Evolutionary conservation across 2,797 vertebrate species (phyloP).

Genomic region (Alosa sapidissima): DNA sequence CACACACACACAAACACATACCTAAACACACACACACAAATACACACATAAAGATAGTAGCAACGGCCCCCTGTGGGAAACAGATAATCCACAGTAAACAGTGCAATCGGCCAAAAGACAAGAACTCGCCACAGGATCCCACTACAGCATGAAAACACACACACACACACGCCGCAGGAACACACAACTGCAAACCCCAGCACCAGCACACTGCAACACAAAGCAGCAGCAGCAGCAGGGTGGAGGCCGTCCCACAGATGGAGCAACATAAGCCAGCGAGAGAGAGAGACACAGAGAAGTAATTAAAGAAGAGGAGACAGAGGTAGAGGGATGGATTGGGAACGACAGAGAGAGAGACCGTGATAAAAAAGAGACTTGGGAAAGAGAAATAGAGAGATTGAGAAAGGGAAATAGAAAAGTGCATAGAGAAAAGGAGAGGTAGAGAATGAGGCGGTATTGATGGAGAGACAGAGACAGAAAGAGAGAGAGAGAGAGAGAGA

Average conservation of each 20-base stretch:
- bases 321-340: too few species aligned
- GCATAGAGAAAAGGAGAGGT: slow-evolving; percentile 32
- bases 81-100: slow-evolving; percentile 62
- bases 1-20: not conserved
- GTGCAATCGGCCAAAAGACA: slow-evolving; percentile 42
- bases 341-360: slow-evolving; percentile 28
- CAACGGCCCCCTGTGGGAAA: slow-evolving; percentile 51
- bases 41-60: slow-evolving; percentile 54
- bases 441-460: not conserved
- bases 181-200: not conserved
- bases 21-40: not conserved
- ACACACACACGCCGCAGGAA: not conserved
- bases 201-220: not conserved
- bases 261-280: slow-evolving; percentile 24
- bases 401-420: slow-evolving; percentile 26
- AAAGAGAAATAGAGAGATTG: not conserved
- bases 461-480: too few species aligned
- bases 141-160: not conserved
- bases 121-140: not conserved
- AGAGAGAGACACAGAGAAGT: slow-evolving; percentile 25
- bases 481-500: slow-evolving; percentile 35
- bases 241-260: not conserved
- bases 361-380: not conserved
- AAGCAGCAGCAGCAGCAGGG: not conserved
- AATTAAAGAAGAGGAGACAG: not conserved